Base-by-base conservation (phyloP, 1,140 invertebrate genomes). In the Heliconius melpomene region DNA sequence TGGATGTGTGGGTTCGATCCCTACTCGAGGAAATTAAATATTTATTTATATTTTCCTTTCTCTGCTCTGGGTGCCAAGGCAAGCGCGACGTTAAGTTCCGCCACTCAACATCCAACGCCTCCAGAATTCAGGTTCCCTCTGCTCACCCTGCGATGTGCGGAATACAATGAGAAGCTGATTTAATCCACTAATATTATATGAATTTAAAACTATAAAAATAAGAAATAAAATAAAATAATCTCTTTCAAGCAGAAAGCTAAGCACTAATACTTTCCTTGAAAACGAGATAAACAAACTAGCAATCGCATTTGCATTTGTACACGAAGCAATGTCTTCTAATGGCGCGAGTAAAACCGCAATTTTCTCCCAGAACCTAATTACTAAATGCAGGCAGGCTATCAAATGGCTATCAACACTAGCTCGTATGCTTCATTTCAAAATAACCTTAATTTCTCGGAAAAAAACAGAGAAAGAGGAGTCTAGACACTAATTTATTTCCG, bases 361-460 rank as follows among this genome's bases (percentile, higher is more conserved):
- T 54, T 78, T 32, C 77, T 78, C 70, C 52, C 46, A 60, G 54
- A 60, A 71, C 74, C 74, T 75, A 75, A 79, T 74, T 79, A 79
- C 74, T 72, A 72, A 75, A 75, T 71, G 60, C 74, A 71, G 52
- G 60, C 78, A 52, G 36, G 60, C 78, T 75, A 75, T 71, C 46
- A 76, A 76, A 36, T n/a, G 29, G 57, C 57, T 76, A 76, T 60
- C 36, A 66, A 50, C 60, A 26, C 74, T 66, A 66, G 26, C 60
- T 36, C 40, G 40, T 75, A 75, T 46, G 57, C 60, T 79, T 75
- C 73, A 26, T 79, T 72, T 79, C 32, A 79, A 79, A 79, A 11
- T 79, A 75, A 76, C 75, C n/a, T 66, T 29, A 66, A 66, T 66
- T 66, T 32, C 32, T 5, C 6, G n/a, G n/a, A n/a, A n/a, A n/a